phyloP scores from a whole-genome alignment of 2,888 invertebrate genomes.

The Watsonalla binaria region DNA sequence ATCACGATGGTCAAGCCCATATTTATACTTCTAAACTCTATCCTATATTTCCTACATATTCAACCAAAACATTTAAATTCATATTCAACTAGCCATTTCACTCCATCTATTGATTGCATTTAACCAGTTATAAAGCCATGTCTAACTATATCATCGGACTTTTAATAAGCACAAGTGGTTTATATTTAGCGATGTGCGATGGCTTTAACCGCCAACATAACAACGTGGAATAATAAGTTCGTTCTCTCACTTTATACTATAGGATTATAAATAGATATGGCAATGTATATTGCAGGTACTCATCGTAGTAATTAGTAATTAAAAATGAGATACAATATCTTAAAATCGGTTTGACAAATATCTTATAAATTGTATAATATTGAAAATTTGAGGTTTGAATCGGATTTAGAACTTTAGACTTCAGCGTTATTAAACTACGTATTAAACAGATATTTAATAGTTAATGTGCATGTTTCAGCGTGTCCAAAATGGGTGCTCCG shows the following conservation, averaged over 20 bases:
- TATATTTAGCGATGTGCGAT: slow-evolving; percentile 56
- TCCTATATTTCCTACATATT: slow-evolving; percentile 5
- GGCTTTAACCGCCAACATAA: slow-evolving; percentile 13
- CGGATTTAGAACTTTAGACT: too few species aligned
- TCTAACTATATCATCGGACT: slow-evolving; percentile 43
- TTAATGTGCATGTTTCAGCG: slow-evolving; percentile 20
- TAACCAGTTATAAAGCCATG: slow-evolving; percentile 37
- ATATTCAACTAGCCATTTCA: slow-evolving; percentile 2
- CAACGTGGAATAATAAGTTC: too few species aligned
- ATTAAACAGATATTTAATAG: too few species aligned
- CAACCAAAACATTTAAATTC: background rate
- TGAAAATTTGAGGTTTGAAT: too few species aligned
- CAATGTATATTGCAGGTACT: too few species aligned
- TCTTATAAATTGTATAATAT: too few species aligned
- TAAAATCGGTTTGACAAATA: too few species aligned
- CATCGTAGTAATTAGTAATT: too few species aligned
- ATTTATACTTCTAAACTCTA: slow-evolving; percentile 10
- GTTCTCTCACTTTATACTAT: too few species aligned
- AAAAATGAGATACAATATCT: too few species aligned
- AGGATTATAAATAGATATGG: too few species aligned
- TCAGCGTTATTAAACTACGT: too few species aligned
- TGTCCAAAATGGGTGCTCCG: slow-evolving; percentile 63
- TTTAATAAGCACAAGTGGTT: slow-evolving; percentile 47
- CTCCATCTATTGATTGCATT: slow-evolving; percentile 13
- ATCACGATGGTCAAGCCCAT: slow-evolving; percentile 19